Evolutionary conservation across 2,888 invertebrate species (phyloP), one percentile per base, ranked within the genome.

Genomic region (Lottia gigantea): DNA sequence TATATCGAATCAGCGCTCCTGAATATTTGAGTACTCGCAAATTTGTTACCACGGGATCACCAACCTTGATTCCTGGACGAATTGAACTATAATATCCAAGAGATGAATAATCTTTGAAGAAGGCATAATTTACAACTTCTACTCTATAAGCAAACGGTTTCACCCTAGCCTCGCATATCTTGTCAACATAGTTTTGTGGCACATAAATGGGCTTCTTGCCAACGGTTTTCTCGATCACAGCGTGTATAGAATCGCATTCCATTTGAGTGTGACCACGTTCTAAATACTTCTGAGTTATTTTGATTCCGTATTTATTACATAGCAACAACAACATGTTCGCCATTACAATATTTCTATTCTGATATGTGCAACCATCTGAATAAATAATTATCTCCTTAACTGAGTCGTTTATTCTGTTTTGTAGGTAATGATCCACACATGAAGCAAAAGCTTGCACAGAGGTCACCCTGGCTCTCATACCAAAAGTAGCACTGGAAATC

Each of bases 371-470:
- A n/a, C 26, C 61, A 19, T 67, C 71, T 23, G 68, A 64, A 66
- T 63, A 76, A 14, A 76, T 65, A 23, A 73, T 64, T n/a, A 71
- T 40, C 31, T 72, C 66, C 25, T 71, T 46, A 45, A 31, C 14
- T 2, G 45, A 2, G 47, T 19, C 16, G 2, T 55, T 19, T 2
- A 31, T 55, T 55, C 19, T 55, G 23, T 23, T 31, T 45, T 19
- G 23, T 19, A 71, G 12, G 55, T 65, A 64, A 62, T 68, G 46
- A 7, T 19, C 16, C 16, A 71, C 26, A 55, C 68, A 71, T 16
- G 68, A 65, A 2, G 66, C 61, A 62, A 68, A 71, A 40, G 40
- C 66, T 69, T n/a, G 68, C 65, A 2, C 49, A 31, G 16, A 68
- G 19, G 6, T 68, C 68, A n/a, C 68, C 47, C 45, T 63, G 40